Evolutionary conservation across 2,888 invertebrate species (phyloP).

Genomic region (Drosophila melanocephala): DNA sequence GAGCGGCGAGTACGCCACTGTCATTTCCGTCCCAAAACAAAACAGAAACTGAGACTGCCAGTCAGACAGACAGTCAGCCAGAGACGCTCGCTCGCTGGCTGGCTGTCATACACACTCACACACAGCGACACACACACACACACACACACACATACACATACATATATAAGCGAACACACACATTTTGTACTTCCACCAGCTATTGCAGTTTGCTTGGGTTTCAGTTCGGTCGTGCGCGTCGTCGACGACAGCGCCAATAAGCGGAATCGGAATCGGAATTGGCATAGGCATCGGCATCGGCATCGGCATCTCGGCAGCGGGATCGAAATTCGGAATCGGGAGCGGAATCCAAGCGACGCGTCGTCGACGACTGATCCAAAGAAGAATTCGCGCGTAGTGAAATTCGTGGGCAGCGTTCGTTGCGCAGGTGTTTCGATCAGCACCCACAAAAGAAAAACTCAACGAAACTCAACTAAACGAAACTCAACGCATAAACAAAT

Average conservation of each 20-base stretch:
- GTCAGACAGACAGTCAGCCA: conserved; percentile 46
- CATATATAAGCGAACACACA: conserved; percentile 14
- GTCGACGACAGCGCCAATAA: conserved; percentile 68
- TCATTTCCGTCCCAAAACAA: conserved; percentile 76
- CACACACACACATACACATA: conserved; percentile 30
- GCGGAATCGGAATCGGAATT: conserved; percentile 59
- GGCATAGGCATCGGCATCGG: conserved; percentile 41
- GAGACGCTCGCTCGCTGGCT: conserved; percentile 45
- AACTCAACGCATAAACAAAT: conserved; percentile 40
- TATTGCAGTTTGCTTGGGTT: conserved; percentile 75
- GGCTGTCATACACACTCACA: conserved; percentile 25
- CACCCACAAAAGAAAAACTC: conserved; percentile 12
- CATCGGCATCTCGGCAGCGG: conserved; percentile 34
- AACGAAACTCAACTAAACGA: conserved; percentile 15
- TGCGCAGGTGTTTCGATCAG: conserved; percentile 55
- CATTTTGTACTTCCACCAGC: conserved; percentile 66
- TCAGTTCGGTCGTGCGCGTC: conserved; percentile 71
- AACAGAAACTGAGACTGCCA: conserved; percentile 72
- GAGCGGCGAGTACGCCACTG: conserved; percentile 59
- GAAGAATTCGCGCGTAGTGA: conserved; percentile 58
- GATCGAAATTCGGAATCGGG: conserved; percentile 53
- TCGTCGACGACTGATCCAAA: conserved; percentile 44
- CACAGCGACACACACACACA: conserved; percentile 27
- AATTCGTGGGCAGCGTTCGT: conserved; percentile 47
- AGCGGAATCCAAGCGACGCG: conserved; percentile 42